Percentiles rank a stretch among this genome's conserved stretches.
Evolutionary conservation across 2,797 vertebrate genomes (phyloP).

Genomic region (Sebastes elongatus): DNA sequence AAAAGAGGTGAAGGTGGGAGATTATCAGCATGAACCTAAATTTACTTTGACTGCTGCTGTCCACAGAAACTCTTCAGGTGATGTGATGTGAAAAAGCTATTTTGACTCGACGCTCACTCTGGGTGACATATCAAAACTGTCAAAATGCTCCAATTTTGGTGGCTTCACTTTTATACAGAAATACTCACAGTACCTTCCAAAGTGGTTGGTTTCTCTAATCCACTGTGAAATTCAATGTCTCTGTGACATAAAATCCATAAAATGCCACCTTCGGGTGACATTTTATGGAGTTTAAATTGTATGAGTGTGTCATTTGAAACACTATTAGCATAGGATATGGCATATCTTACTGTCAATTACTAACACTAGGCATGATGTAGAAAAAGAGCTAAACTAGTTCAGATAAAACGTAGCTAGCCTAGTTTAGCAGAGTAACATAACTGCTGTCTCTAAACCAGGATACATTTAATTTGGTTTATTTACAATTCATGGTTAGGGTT

Average conservation of each 20-base stretch:
- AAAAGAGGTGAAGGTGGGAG: neutral
- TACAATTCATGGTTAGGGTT: too few species aligned
- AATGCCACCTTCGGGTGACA: neutral
- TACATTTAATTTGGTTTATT: too few species aligned
- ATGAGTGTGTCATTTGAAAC: neutral
- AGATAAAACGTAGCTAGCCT: neutral
- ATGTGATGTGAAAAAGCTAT: slow-evolving; percentile 1
- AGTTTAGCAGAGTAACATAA: neutral
- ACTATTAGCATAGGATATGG: neutral
- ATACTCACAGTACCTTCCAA: neutral
- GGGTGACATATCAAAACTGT: neutral
- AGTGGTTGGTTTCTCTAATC: neutral
- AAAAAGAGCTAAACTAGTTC: neutral
- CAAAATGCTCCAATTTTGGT: neutral
- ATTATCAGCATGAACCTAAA: neutral
- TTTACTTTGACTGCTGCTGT: neutral
- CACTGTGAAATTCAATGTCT: slow-evolving; percentile 3
- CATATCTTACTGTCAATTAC: neutral
- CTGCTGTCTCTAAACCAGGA: neutral
- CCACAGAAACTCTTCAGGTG: neutral
- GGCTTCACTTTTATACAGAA: neutral
- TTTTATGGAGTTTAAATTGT: neutral
- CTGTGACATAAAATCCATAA: neutral
- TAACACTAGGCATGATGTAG: neutral
- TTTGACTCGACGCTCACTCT: neutral